A percentile compares a stretch with the other conserved stretches of the same genome.
phyloP scores from a whole-genome alignment of 2,113 vertebrate species.

The Solenodon paradoxus region DNA sequence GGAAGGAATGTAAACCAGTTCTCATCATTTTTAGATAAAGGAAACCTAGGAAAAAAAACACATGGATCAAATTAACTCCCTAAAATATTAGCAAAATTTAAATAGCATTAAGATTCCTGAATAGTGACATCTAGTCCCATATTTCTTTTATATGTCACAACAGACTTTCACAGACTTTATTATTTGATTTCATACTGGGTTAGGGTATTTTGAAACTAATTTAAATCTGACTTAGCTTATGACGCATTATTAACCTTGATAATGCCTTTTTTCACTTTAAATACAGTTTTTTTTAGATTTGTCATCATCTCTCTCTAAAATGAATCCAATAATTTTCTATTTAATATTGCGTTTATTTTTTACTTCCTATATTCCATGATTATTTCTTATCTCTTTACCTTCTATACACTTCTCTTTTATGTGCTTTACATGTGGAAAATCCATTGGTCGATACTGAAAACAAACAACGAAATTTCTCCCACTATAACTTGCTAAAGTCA shows the following conservation, averaged over 20 bases:
- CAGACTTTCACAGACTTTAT: neutral
- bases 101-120: neutral
- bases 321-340: neutral
- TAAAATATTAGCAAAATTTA: neutral
- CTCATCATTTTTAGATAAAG: neutral
- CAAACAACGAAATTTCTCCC: neutral
- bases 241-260: neutral
- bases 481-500: neutral
- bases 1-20: neutral
- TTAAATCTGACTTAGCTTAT: neutral
- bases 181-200: neutral
- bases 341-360: neutral
- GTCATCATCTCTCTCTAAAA: neutral
- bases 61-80: neutral
- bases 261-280: neutral
- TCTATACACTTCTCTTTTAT: neutral
- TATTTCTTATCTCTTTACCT: neutral
- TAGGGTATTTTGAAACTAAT: neutral
- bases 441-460: neutral
- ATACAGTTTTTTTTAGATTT: neutral
- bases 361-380: neutral
- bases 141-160: neutral
- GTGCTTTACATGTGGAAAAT: neutral
- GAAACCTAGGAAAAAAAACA: neutral
- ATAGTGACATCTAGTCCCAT: neutral